Evolutionary conservation across 1,140 invertebrate genomes (phyloP), one percentile per base, ranked within the genome.

Genomic region (Drosophila kanapiae): DNA sequence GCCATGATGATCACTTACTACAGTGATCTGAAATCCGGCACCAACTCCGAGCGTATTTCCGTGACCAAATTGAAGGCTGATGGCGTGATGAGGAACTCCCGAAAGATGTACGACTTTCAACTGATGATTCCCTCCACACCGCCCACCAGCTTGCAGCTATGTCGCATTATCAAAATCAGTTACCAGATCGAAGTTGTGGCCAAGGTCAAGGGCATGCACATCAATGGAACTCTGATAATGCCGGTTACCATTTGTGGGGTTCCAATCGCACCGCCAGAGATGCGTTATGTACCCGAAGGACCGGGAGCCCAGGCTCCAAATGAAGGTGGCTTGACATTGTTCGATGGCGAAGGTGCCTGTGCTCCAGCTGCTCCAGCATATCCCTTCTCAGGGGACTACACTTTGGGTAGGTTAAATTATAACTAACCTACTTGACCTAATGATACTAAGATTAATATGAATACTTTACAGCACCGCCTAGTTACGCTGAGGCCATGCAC

Each of bases 81-180:
- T 94, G 93, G 18, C 92, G 94, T 75, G 88, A 94, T 64, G 94
- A 94, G 91, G n/a, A 75, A 90, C 37, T 65, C 69, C 23, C 75
- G 63, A 23, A 90, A 77, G 11, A 35, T 78, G 31, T 81, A 87
- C 35, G 62, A 56, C 11, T 91, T 81, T 57, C 92, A 88, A n/a
- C 80, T 96, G 31, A 92, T 94, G 14, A 93, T 97, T 45, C 96
- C 96, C 2, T 94, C 96, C 4, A 91, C 96, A 72, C 96, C 96
- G 6, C 95, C 96, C 4, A 96, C 96, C 0, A 96, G 96, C 85
- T 93, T 96, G 4, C 93, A 94, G 16, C 94, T 95, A 71, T 96
- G 96, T 77, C 93, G 94, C 40, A 94, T 96, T 42, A 96, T 97
- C 58, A 95, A 96, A 90, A 92, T 96, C 58, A 94, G 95, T 69